Conservation (phyloP, 1,140 invertebrate species). For the Habropoda laboriosa region DNA sequence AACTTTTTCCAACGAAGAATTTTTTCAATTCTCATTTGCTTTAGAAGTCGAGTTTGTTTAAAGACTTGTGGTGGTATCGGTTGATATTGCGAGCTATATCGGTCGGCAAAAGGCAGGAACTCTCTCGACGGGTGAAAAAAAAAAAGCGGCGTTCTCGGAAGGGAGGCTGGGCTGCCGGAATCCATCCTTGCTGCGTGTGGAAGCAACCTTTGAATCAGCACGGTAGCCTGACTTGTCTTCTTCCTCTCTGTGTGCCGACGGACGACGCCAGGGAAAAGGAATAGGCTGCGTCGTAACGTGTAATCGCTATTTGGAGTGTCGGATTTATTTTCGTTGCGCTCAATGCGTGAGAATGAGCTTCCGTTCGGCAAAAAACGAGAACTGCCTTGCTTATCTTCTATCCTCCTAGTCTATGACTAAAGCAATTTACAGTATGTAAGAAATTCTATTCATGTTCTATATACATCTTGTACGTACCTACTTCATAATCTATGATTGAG, state of each 20-base stretch:
- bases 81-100: constrained; percentile 35
- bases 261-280: constrained; percentile 13
- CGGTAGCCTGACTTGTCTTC: constrained; percentile 41
- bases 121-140: constrained; percentile 1
- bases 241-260: background rate
- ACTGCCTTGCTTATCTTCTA: no score
- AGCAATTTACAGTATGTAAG: no score
- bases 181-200: constrained; percentile 47
- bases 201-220: constrained; percentile 38
- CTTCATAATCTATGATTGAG: no score
- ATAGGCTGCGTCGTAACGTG: constrained; percentile 52
- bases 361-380: constrained; percentile 4
- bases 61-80: constrained; percentile 23
- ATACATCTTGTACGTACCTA: no score
- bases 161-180: constrained; percentile 26
- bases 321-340: constrained; percentile 61
- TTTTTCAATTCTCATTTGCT: no score
- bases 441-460: no score
- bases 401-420: no score
- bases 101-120: constrained; percentile 12
- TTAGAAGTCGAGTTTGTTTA: no score
- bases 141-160: constrained; percentile 50
- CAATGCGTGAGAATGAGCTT: constrained; percentile 28
- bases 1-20: no score
- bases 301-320: constrained; percentile 59